Conservation (phyloP, 2,888 invertebrate genomes). For the Stenoptilia bipunctidactyla region DNA sequence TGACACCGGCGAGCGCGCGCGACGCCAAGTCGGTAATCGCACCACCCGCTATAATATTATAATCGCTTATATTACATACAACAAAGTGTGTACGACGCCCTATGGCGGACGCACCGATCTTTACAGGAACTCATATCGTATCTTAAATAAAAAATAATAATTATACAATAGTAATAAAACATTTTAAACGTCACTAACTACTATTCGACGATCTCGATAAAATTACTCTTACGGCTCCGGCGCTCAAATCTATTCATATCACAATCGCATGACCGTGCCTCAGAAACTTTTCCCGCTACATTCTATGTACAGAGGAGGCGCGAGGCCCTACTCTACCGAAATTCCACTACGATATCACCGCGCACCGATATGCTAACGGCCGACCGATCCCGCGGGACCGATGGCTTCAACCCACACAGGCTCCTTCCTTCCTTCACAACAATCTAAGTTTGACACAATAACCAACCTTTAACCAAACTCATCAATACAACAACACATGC, state of each 20-base stretch:
- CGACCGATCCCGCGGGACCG: constrained; percentile 22
- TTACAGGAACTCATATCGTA: constrained; percentile 71
- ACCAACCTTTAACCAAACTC: too few species aligned
- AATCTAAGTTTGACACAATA: background rate
- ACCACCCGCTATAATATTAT: constrained; percentile 27
- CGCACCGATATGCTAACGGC: constrained; percentile 16
- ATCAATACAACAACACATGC: too few species aligned
- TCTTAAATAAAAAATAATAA: constrained; percentile 62
- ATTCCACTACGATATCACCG: constrained; percentile 22
- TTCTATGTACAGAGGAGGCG: constrained; percentile 60
- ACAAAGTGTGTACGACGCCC: constrained; percentile 50
- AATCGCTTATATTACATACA: constrained; percentile 66
- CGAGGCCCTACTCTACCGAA: constrained; percentile 52
- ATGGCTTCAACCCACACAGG: background rate
- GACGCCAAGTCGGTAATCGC: constrained; percentile 17
- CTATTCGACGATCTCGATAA: constrained; percentile 66
- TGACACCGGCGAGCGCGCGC: constrained; percentile 32
- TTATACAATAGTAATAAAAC: constrained; percentile 65
- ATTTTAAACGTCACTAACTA: constrained; percentile 71
- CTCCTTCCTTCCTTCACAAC: background rate
- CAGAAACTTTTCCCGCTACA: constrained; percentile 68
- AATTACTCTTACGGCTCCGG: constrained; percentile 64
- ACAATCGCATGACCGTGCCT: constrained; percentile 70
- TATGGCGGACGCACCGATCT: constrained; percentile 44
- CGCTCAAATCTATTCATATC: constrained; percentile 69